Conservation (phyloP, 2,113 vertebrate species). For the Pteropus alecto region DNA sequence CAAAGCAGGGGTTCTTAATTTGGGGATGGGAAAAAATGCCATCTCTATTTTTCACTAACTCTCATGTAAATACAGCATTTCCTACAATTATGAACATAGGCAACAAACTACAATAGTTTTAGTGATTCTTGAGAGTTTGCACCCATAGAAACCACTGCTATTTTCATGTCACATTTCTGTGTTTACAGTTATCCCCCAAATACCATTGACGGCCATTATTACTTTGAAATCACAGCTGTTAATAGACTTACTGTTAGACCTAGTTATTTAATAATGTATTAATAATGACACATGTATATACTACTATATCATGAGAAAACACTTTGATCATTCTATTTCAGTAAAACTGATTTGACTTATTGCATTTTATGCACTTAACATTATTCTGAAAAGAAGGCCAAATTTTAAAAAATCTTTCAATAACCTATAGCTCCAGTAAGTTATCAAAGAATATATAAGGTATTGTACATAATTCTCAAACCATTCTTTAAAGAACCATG, state of each 20-base stretch:
- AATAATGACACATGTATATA: background rate
- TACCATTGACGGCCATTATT: background rate
- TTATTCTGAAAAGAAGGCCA: background rate
- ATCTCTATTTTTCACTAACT: slow-evolving; percentile 17
- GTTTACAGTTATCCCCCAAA: background rate
- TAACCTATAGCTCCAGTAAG: background rate
- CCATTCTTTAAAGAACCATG: background rate
- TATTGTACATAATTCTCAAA: background rate
- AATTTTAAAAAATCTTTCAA: background rate
- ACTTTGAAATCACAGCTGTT: background rate
- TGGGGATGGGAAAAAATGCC: background rate
- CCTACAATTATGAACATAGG: background rate
- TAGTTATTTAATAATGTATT: background rate
- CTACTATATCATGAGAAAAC: background rate
- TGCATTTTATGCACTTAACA: slow-evolving; percentile 11
- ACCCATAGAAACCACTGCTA: background rate
- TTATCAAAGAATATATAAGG: background rate
- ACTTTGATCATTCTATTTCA: background rate
- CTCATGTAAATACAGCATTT: background rate
- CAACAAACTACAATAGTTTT: background rate
- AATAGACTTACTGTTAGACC: background rate
- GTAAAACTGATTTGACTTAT: background rate
- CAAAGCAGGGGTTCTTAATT: background rate
- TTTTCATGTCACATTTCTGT: background rate
- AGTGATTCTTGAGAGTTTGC: background rate